Evolutionary conservation across 1,140 invertebrate genomes (phyloP).

Genomic region (Lutraria rhynchaena): DNA sequence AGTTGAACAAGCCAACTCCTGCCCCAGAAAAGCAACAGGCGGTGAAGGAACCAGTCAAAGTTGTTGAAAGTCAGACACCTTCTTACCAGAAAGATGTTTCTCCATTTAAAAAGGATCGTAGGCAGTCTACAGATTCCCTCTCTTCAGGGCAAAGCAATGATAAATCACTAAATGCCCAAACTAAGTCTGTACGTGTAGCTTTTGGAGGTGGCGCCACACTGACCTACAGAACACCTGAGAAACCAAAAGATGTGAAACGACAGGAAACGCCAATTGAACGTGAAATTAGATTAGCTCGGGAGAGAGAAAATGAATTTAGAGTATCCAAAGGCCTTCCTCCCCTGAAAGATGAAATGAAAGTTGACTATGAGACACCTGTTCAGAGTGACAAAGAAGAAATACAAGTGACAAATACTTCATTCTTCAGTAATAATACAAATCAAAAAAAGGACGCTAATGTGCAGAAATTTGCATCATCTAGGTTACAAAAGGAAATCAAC

Average conservation of each 20-base stretch:
- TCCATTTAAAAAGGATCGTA: conserved; percentile 60
- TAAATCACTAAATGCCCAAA: conserved; percentile 66
- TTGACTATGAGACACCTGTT: conserved; percentile 49
- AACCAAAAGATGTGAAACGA: conserved; percentile 45
- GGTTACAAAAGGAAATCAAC: conserved; percentile 75
- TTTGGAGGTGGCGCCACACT: conserved; percentile 14
- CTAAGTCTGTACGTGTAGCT: conserved; percentile 12
- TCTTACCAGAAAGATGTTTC: conserved; percentile 66
- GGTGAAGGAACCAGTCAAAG: conserved; percentile 36
- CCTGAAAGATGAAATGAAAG: conserved; percentile 51
- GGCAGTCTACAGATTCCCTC: conserved; percentile 61
- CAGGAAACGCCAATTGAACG: conserved; percentile 85
- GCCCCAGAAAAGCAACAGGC: neutral
- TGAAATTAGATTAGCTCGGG: conserved; percentile 84
- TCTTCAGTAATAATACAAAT: neutral
- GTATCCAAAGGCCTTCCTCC: conserved; percentile 74
- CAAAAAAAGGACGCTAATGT: conserved; percentile 48
- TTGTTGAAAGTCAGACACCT: conserved; percentile 14
- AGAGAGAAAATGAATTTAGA: conserved; percentile 84
- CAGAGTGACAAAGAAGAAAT: conserved; percentile 34
- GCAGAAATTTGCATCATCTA: conserved; percentile 70
- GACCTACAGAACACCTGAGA: conserved; percentile 45
- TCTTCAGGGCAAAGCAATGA: conserved; percentile 66
- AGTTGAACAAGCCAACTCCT: neutral
- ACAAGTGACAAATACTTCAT: neutral